Base-by-base conservation (phyloP, 1,140 invertebrate species). In the Pissodes strobi region DNA sequence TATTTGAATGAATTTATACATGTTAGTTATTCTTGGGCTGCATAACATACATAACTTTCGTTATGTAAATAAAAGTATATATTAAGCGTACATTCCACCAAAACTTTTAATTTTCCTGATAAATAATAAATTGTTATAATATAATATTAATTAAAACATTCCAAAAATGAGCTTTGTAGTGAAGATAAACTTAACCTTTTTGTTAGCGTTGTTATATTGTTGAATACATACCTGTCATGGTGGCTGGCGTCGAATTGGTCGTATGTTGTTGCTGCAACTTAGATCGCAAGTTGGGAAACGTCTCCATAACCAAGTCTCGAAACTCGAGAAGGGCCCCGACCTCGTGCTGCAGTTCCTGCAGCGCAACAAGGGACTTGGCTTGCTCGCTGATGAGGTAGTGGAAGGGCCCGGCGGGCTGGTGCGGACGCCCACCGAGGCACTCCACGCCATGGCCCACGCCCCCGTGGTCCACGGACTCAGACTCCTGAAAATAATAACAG, bases 291-390 rank as follows among this genome's bases (percentile, higher is more conserved):
- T 93, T 91, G 68, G 92, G 92, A 82, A 93, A 93, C 66, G 91
- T 90, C 84, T 93, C 90, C 84, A 93, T 91, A 82, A 94, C 91
- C 83, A 93, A 85, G 80, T 93, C 90, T 80, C 91, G 88, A 78
- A 94, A 94, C 80, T 93, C 91, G 78, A 93, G 85, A 61, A 94
- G 79, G 64, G 90, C 90, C 45, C 90, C 90, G 80, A 94, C 91
- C 82, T 93, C 91, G 89, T 92, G 90, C 86, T 93, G 91, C 75
- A 93, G 82, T 82, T 93, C 91, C 82, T 87, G 86, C 75, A 91
- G 81, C 39, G 87, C 88, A 56, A 90, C 86, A 76, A 90, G 79
- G 37, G 89, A 91, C 79, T 90, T 90, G 71, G 89, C 88, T 80
- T 91, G 90, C 80, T 91, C 89, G 80, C 82, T 89, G 76, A 91